Conservation (phyloP, 2,888 invertebrate species). For the Bombyx huttoni region DNA sequence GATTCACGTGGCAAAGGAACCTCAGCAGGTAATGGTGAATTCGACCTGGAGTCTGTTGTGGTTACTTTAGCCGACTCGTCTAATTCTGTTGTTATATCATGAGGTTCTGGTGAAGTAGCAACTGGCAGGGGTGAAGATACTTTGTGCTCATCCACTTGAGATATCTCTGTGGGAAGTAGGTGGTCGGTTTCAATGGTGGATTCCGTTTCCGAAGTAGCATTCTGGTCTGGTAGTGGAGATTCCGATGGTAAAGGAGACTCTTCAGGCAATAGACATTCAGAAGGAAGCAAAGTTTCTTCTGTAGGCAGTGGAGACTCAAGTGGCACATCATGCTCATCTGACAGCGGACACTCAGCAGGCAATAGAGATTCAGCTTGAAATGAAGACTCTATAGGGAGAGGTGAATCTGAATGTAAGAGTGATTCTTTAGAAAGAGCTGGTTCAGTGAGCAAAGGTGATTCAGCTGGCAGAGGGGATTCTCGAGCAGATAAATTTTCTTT, state of each 20-base stretch:
- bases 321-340: slow-evolving; percentile 12
- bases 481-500: not conserved
- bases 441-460: slow-evolving; percentile 1
- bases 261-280: not conserved
- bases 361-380: slow-evolving; percentile 10
- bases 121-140: not conserved
- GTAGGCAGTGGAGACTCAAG: slow-evolving; percentile 8
- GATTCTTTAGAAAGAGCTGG: slow-evolving; percentile 10
- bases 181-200: slow-evolving; percentile 13
- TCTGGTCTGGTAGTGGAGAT: slow-evolving; percentile 16
- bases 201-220: slow-evolving; percentile 11
- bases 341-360: slow-evolving; percentile 14
- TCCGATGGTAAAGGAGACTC: slow-evolving; percentile 10
- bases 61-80: not conserved
- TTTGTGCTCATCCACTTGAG: slow-evolving; percentile 3
- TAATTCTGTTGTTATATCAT: not conserved
- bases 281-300: not conserved
- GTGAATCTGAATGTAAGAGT: slow-evolving; percentile 6
- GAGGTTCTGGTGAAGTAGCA: not conserved
- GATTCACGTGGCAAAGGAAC: slow-evolving; percentile 8
- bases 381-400: slow-evolving; percentile 8
- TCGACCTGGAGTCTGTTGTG: slow-evolving; percentile 1
- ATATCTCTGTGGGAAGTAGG: slow-evolving; percentile 9
- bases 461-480: not conserved
- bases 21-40: slow-evolving; percentile 1